Conservation (phyloP, 2,888 invertebrate species). For the Sceliomorpha sp. region DNA sequence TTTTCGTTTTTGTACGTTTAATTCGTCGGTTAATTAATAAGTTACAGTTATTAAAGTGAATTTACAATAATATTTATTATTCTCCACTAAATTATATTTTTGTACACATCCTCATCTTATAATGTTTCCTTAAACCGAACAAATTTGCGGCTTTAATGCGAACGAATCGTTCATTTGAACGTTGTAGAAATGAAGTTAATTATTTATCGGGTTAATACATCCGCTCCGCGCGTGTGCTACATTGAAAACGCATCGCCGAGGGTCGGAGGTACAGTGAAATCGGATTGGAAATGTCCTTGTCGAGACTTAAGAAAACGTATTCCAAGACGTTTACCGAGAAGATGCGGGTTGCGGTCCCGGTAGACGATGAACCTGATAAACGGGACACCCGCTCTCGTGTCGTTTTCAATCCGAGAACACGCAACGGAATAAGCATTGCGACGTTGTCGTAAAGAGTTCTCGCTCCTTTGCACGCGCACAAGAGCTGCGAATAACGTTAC, state of each 20-base stretch:
- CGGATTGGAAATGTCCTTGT: constrained; percentile 29
- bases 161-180: too few relatives aligned
- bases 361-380: constrained; percentile 36
- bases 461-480: neutral
- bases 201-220: too few relatives aligned
- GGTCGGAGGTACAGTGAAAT: constrained; percentile 15
- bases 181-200: too few relatives aligned
- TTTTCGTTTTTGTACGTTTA: too few relatives aligned
- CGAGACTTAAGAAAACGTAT: constrained; percentile 18
- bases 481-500: neutral
- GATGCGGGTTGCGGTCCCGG: constrained; percentile 26
- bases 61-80: too few relatives aligned
- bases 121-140: too few relatives aligned
- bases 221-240: constrained; percentile 4
- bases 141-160: too few relatives aligned
- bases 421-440: constrained; percentile 15
- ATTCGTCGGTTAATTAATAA: too few relatives aligned
- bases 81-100: too few relatives aligned
- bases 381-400: constrained; percentile 19
- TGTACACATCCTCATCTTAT: too few relatives aligned
- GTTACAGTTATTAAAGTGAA: too few relatives aligned
- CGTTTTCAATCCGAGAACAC: constrained; percentile 18
- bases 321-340: constrained; percentile 5
- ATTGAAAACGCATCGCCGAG: constrained; percentile 25
- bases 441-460: constrained; percentile 18